Conservation (phyloP, 2,888 invertebrate genomes). For the Phymatocera aterrima region DNA sequence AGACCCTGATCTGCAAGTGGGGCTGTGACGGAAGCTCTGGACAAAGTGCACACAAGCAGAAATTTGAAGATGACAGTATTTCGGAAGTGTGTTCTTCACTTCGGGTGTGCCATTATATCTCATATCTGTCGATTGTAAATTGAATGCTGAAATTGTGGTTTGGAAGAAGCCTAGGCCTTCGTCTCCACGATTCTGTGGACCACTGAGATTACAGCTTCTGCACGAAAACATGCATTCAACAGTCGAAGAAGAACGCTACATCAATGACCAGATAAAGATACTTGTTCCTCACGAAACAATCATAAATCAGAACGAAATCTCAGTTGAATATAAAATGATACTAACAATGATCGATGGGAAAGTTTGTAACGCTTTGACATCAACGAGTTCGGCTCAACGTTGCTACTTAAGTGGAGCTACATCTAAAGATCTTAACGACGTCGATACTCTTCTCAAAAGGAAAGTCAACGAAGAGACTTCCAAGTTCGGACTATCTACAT, state of each 20-base stretch:
- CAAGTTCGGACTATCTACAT: conserved; percentile 54
- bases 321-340: conserved; percentile 19
- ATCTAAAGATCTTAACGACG: conserved; percentile 34
- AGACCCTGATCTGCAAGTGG: conserved; percentile 50
- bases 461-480: conserved; percentile 21
- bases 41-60: conserved; percentile 55
- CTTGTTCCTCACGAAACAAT: conserved; percentile 10
- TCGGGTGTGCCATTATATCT: conserved; percentile 61
- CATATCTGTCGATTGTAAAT: conserved; percentile 43
- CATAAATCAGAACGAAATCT: conserved; percentile 14
- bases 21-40: conserved; percentile 49
- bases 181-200: conserved; percentile 61
- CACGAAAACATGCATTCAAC: conserved; percentile 2
- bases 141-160: conserved; percentile 53
- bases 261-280: neutral
- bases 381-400: conserved; percentile 14
- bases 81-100: conserved; percentile 60
- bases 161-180: conserved; percentile 62
- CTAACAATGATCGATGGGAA: conserved; percentile 45
- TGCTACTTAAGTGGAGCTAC: too few relatives aligned
- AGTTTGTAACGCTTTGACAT: conserved; percentile 45
- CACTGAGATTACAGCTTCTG: conserved; percentile 23
- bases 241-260: neutral
- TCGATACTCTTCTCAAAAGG: neutral
- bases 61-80: conserved; percentile 54